Conservation (phyloP, 2,888 invertebrate genomes). For the Lathronympha strigana region DNA sequence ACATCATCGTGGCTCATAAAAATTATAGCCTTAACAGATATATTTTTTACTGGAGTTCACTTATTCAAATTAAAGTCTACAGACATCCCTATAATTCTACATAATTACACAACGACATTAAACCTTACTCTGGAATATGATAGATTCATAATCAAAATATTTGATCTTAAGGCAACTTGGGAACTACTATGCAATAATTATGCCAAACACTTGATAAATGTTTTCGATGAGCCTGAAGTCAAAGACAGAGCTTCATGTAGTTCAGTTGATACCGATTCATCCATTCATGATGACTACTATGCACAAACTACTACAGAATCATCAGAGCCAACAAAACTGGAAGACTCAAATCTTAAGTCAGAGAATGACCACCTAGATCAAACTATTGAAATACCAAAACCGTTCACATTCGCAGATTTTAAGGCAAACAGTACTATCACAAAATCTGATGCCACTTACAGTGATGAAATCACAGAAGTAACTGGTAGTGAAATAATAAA, state of each 20-base stretch:
- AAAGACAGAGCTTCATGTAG: constrained; percentile 72
- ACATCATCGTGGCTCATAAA: constrained; percentile 96
- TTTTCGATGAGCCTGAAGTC: constrained; percentile 69
- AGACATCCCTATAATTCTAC: constrained; percentile 86
- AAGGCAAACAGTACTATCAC: constrained; percentile 68
- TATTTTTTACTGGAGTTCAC: constrained; percentile 89
- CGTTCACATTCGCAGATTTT: constrained; percentile 85
- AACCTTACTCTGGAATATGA: constrained; percentile 83
- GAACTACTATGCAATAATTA: constrained; percentile 85
- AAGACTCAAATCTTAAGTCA: constrained; percentile 42
- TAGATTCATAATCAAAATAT: constrained; percentile 84
- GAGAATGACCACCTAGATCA: constrained; percentile 45
- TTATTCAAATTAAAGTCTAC: constrained; percentile 85
- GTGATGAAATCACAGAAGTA: constrained; percentile 36
- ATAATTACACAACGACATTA: constrained; percentile 81
- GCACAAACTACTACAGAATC: constrained; percentile 52
- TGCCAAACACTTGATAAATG: constrained; percentile 73
- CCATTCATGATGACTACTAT: constrained; percentile 71
- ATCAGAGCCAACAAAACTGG: constrained; percentile 46
- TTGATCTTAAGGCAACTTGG: constrained; percentile 86
- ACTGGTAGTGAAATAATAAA: constrained; percentile 42
- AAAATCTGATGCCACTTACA: constrained; percentile 41
- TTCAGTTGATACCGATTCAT: constrained; percentile 70
- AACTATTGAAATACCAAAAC: constrained; percentile 63
- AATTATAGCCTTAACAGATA: constrained; percentile 93